phyloP scores from a whole-genome alignment of 2,113 vertebrate species.

The Tauraco erythrolophus region DNA sequence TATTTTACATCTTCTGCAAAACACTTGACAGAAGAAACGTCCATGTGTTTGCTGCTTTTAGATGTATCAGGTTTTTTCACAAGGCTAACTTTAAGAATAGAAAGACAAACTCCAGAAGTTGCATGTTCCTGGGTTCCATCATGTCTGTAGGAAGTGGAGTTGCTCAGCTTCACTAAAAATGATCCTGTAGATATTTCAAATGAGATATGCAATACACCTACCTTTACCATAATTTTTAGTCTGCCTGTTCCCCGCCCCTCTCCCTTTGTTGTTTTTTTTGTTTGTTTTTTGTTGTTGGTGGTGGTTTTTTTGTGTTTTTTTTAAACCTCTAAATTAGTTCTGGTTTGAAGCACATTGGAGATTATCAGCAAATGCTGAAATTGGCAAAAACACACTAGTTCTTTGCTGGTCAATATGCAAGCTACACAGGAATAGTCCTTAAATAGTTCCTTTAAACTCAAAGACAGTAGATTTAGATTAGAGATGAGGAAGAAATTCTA shows the following conservation, averaged over 20 bases:
- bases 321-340: background rate
- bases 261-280: background rate
- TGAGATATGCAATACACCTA: fast-evolving
- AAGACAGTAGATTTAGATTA: too few species aligned
- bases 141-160: background rate
- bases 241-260: background rate
- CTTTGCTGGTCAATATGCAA: background rate
- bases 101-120: background rate
- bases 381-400: background rate
- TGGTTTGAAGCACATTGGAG: background rate
- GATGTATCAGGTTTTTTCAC: background rate
- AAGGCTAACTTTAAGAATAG: background rate
- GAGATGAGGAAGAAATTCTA: too few species aligned
- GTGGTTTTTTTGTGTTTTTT: too few species aligned
- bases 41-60: background rate
- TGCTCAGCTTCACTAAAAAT: background rate
- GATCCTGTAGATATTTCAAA: fast-evolving
- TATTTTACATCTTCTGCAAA: background rate
- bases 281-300: too few species aligned
- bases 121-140: background rate
- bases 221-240: background rate
- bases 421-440: background rate
- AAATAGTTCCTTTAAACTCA: background rate
- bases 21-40: background rate
- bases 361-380: background rate